phyloP scores from a whole-genome alignment of 2,797 vertebrate species.

The Buphagus erythrorhynchus region DNA sequence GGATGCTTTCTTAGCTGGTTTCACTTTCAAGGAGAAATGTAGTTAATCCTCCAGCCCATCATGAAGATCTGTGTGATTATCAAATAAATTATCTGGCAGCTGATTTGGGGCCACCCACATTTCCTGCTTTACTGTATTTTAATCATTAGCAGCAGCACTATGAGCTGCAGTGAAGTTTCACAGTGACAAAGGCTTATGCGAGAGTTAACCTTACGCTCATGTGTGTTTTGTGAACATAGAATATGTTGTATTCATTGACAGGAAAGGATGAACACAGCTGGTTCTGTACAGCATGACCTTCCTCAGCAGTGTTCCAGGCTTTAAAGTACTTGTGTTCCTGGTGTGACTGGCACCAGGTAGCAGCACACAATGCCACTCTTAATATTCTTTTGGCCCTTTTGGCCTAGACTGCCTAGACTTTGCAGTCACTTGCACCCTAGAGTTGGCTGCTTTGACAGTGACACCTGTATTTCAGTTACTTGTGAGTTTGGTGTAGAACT shows the following conservation, averaged over 20 bases:
- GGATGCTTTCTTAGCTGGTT: neutral
- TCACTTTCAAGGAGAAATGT: neutral
- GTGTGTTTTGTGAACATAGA: neutral
- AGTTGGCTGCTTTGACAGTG: neutral
- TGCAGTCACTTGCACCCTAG: neutral
- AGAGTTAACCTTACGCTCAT: neutral
- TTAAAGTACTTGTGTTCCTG: neutral
- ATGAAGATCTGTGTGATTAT: neutral
- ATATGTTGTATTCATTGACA: neutral
- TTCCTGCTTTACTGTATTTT: neutral
- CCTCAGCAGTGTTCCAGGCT: neutral
- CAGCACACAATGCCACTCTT: fast-evolving
- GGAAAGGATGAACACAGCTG: neutral
- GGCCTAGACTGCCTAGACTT: neutral
- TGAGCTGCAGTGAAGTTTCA: neutral
- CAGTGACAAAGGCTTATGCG: neutral
- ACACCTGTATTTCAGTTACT: neutral
- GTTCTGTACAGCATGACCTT: neutral
- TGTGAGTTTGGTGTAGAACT: neutral
- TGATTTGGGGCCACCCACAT: neutral
- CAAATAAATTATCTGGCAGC: neutral
- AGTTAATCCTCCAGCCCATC: neutral
- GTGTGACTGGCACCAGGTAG: neutral
- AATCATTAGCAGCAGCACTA: neutral
- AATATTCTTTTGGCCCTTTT: neutral